These are phyloP conservation scores for Limonius californicus DNA, from an alignment of 1,140 invertebrate species.

Conservation along the genomic window DNA sequence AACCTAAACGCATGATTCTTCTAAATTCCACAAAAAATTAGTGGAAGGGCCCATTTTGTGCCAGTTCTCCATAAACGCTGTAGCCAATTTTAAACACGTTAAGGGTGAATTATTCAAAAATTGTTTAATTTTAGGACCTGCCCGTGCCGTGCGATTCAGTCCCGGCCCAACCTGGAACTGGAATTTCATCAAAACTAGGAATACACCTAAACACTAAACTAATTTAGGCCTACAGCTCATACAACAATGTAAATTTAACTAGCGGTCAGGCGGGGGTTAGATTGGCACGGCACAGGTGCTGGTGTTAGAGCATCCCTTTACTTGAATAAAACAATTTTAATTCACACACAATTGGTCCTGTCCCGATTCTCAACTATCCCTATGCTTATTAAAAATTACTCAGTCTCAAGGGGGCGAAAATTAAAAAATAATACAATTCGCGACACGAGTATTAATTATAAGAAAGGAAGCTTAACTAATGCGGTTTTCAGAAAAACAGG, in stretches of 20 bases:
- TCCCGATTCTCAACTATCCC: conserved; percentile 31
- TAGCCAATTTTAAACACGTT: too few species aligned
- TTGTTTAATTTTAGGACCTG: too few species aligned
- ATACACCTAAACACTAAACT: not conserved
- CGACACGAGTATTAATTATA: conserved; percentile 42
- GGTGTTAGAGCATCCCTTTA: conserved; percentile 17
- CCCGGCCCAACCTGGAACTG: too few species aligned
- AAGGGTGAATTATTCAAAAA: too few species aligned
- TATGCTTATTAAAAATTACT: conserved; percentile 41
- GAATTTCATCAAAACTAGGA: too few species aligned
- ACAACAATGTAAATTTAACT: not conserved
- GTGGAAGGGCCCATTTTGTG: too few species aligned
- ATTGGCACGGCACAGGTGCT: too few species aligned
- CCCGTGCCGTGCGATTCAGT: too few species aligned
- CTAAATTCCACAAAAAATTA: too few species aligned
- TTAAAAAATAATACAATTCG: conserved; percentile 43
- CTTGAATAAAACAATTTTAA: conserved; percentile 9
- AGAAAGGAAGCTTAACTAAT: conserved; percentile 34
- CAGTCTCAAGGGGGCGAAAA: conserved; percentile 42
- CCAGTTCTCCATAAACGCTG: too few species aligned
- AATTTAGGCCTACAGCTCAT: not conserved
- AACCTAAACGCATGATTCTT: too few species aligned
- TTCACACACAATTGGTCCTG: conserved; percentile 34
- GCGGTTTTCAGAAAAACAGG: conserved; percentile 13
- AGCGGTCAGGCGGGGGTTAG: too few species aligned